phyloP scores from a whole-genome alignment of 2,797 vertebrate species.

The Centroberyx gerrardi region DNA sequence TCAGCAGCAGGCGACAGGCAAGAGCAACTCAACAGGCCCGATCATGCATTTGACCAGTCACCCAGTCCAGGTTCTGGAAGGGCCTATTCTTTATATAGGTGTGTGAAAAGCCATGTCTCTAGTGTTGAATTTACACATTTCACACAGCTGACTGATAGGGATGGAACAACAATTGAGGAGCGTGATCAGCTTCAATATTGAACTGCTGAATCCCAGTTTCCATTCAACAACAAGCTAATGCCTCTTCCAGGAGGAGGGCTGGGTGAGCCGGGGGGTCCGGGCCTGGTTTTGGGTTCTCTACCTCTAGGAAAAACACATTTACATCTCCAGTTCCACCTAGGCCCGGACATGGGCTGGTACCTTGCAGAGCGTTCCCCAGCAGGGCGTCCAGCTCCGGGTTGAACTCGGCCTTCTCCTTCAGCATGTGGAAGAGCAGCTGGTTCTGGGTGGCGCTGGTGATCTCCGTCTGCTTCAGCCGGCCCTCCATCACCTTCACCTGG shows the following conservation, averaged over 20 bases:
- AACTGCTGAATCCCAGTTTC: neutral
- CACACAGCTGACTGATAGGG: no score
- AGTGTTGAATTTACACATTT: neutral
- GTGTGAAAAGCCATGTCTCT: no score
- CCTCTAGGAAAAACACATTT: neutral
- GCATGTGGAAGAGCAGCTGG: constrained; percentile 98
- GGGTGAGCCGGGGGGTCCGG: constrained; percentile 24
- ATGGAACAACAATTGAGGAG: neutral
- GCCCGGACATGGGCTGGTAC: constrained; percentile 74
- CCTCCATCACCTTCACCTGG: constrained; percentile 98
- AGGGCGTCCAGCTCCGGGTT: constrained; percentile 98
- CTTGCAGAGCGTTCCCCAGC: constrained; percentile 97
- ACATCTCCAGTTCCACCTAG: neutral
- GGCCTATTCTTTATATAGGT: neutral
- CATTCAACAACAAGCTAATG: neutral
- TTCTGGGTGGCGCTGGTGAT: constrained; percentile 98
- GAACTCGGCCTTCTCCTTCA: constrained; percentile 98
- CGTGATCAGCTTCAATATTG: neutral
- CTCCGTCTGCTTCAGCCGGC: constrained; percentile 96
- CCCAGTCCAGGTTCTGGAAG: constrained; percentile 51
- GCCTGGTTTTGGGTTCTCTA: constrained; percentile 20
- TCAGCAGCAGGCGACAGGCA: constrained; percentile 71
- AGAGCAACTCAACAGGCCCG: constrained; percentile 52
- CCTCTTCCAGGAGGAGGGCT: constrained; percentile 31
- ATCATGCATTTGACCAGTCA: constrained; percentile 72